Base-by-base conservation (phyloP, 2,113 vertebrate genomes). In the Oreochromis tanganicae region DNA sequence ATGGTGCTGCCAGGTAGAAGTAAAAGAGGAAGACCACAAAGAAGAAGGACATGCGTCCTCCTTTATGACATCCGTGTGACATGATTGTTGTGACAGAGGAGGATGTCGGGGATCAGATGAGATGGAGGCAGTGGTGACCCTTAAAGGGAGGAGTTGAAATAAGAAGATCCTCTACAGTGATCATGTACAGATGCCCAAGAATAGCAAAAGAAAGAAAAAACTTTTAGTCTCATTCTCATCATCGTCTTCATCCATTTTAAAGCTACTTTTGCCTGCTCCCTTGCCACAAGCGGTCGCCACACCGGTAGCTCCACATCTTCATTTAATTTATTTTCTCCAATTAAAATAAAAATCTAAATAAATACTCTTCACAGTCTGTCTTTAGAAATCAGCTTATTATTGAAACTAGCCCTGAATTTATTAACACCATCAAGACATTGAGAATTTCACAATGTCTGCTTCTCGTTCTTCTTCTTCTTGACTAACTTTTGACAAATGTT, bases 401-500 rank as follows among this genome's bases (percentile, higher is more conserved):
- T 66, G 48, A 92, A 89, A 54, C 85, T 66, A 73, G 46, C 63
- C 29, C 79, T 87, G 73, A 79, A 85, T 78, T 68, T 87, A 21
- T 63, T 36, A 38, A 29, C 46, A 27, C 50, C 71, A 81, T 73
- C 17, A 21, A 41, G 63, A 82, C 73, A 57, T 1, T 38, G 61
- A 66, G 34, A 12, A 38, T 14, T 89, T 89, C 80, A 85, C 34
- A 85, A 5, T n/a, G 46, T 83, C 88, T 61, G 78, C 34, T 2
- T 17, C 73, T 87, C 87, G 0, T 75, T 29, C 21, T 48, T 46
- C 81, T 85, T 80, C 84, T 87, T 66, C 46, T 80, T 13, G 36
- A 55, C 84, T 80, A 87, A 87, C 90, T 85, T 87, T 87, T 82
- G 80, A 91, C 89, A 92, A 88, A 87, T 68, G 56, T 88, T 87